A percentile compares a stretch with the other conserved stretches of the same genome.
These are phyloP conservation scores for Coptodon rendalli DNA, from an alignment of 2,113 vertebrate species.

Conservation along the genomic window DNA sequence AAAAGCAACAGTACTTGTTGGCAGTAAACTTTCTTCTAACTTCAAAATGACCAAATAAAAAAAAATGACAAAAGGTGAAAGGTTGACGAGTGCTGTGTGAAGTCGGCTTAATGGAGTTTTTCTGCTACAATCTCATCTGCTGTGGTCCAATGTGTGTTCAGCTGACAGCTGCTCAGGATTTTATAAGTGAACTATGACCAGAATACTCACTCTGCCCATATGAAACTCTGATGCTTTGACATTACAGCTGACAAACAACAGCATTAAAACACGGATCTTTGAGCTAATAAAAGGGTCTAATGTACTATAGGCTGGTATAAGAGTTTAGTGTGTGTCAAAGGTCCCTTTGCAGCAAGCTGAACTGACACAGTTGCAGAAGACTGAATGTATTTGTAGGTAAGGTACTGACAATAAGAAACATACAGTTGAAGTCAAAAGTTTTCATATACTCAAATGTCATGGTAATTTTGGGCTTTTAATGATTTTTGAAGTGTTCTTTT, in stretches of 20 bases:
- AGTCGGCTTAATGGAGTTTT: neutral
- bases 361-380: neutral
- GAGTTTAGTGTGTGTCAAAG: neutral
- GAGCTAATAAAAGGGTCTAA: neutral
- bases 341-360: neutral
- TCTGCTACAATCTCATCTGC: neutral
- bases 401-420: neutral
- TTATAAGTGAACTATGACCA: neutral
- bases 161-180: rapidly evolving
- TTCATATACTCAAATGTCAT: neutral
- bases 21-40: neutral
- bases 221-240: neutral
- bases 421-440: neutral
- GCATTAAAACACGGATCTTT: neutral
- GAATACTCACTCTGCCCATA: neutral
- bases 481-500: neutral
- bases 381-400: neutral
- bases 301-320: neutral
- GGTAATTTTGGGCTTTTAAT: rapidly evolving
- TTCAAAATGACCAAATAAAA: neutral
- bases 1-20: neutral
- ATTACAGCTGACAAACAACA: neutral
- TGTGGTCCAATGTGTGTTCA: neutral
- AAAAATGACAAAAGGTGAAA: neutral
- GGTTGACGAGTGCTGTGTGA: neutral